These are phyloP conservation scores for Buathra laborator DNA, from an alignment of 2,888 invertebrate species.

Conservation along the genomic window DNA sequence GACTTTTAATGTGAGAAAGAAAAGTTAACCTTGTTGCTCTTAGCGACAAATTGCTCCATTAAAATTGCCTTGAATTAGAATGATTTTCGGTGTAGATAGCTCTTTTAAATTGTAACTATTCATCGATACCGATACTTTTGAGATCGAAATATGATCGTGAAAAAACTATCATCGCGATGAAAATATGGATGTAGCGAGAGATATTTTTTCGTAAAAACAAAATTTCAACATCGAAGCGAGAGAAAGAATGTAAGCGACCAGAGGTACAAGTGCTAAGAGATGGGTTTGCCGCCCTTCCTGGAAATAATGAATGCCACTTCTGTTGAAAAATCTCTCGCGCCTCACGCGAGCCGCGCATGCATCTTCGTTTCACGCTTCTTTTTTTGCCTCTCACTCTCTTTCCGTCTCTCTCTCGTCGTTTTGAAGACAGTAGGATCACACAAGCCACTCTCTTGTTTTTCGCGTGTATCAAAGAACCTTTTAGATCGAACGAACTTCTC, in stretches of 20 bases:
- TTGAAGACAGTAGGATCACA: constrained; percentile 52
- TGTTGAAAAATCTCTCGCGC: constrained; percentile 77
- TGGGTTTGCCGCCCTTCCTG: constrained; percentile 72
- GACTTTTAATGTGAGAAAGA: not conserved
- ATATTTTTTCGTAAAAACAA: not conserved
- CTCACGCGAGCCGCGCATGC: constrained; percentile 52
- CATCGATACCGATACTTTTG: not conserved
- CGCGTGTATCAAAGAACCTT: constrained; percentile 63
- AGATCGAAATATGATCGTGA: not conserved
- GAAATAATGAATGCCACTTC: constrained; percentile 82
- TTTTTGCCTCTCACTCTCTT: constrained; percentile 46
- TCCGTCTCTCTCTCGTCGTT: constrained; percentile 39
- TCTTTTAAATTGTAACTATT: not conserved
- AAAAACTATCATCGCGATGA: not conserved
- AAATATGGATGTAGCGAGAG: not conserved
- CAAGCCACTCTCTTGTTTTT: constrained; percentile 60
- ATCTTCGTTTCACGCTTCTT: constrained; percentile 65
- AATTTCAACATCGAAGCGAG: not conserved
- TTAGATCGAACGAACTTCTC: constrained; percentile 54
- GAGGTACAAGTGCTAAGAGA: constrained; percentile 22
- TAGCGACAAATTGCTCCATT: not conserved
- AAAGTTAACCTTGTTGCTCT: not conserved
- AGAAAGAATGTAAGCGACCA: constrained; percentile 41
- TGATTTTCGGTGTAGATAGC: not conserved
- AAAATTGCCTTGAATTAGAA: not conserved